Percentiles rank a stretch among this genome's conserved stretches.
These are phyloP conservation scores for Paradoxurus hermaphroditus DNA, from an alignment of 2,113 vertebrate genomes.

Conservation along the genomic window DNA sequence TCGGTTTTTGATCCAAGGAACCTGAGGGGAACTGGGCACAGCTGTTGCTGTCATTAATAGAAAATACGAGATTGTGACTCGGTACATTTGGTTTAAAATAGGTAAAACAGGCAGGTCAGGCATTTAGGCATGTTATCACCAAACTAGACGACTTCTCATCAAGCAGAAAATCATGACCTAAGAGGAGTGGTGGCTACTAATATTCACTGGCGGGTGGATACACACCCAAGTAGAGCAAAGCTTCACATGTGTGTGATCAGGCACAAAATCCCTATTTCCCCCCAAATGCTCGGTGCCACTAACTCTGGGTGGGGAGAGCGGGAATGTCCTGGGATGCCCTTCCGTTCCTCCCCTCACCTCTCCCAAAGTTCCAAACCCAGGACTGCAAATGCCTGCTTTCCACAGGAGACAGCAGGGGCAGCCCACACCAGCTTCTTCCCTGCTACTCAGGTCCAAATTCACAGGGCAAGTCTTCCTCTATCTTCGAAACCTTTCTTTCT, in stretches of 20 bases:
- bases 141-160: not conserved
- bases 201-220: not conserved
- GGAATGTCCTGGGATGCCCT: not conserved
- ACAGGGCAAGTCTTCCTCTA: not conserved
- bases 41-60: not conserved
- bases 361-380: not conserved
- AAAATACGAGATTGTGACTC: not conserved
- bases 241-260: not conserved
- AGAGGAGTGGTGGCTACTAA: not conserved
- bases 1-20: not conserved
- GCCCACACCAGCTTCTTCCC: not conserved
- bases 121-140: not conserved
- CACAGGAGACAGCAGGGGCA: not conserved
- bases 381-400: not conserved
- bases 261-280: not conserved
- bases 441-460: not conserved
- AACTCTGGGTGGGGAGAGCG: not conserved
- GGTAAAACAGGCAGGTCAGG: not conserved
- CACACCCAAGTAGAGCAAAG: rapidly evolving
- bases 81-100: not conserved
- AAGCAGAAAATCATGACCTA: not conserved
- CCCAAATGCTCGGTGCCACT: not conserved
- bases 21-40: not conserved
- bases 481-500: not conserved
- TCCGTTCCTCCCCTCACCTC: not conserved